phyloP scores from a whole-genome alignment of 2,888 invertebrate species.

The Endomychus coccineus region DNA sequence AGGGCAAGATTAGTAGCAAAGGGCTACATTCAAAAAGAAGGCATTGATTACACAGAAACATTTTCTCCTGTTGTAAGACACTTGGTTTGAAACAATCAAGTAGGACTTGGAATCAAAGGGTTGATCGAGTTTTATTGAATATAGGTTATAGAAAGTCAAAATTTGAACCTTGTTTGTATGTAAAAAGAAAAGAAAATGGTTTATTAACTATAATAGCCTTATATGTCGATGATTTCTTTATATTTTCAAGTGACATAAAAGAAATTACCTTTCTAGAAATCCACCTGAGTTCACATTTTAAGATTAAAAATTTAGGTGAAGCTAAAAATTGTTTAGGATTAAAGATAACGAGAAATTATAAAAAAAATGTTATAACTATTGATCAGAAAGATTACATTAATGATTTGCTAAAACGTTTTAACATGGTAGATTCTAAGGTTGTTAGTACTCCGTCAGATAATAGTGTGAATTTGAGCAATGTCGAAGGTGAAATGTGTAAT shows the following conservation, averaged over 20 bases:
- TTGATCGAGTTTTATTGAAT: slow-evolving; percentile 7
- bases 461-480: slow-evolving; percentile 4
- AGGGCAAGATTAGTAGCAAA: slow-evolving; percentile 4
- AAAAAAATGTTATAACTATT: slow-evolving; percentile 9
- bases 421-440: slow-evolving; percentile 10
- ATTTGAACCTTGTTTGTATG: slow-evolving; percentile 12
- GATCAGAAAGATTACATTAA: slow-evolving; percentile 13
- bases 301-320: slow-evolving; percentile 13
- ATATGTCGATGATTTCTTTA: slow-evolving; percentile 15
- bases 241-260: slow-evolving; percentile 8
- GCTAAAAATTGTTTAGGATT: slow-evolving; percentile 11
- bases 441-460: slow-evolving; percentile 12
- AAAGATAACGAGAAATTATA: slow-evolving; percentile 5
- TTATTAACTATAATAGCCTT: slow-evolving; percentile 12
- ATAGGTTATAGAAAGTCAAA: slow-evolving; percentile 8
- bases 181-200: slow-evolving; percentile 6
- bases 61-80: slow-evolving; percentile 12
- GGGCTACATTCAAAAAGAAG: slow-evolving; percentile 9
- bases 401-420: slow-evolving; percentile 9
- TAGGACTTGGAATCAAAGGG: slow-evolving; percentile 9
- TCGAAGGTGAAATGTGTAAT: slow-evolving; percentile 2
- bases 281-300: slow-evolving; percentile 5
- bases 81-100: slow-evolving; percentile 14
- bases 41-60: slow-evolving; percentile 8
- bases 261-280: slow-evolving; percentile 3